Evolutionary conservation across 2,888 invertebrate species (phyloP).

Genomic region (Euplexia lucipara): DNA sequence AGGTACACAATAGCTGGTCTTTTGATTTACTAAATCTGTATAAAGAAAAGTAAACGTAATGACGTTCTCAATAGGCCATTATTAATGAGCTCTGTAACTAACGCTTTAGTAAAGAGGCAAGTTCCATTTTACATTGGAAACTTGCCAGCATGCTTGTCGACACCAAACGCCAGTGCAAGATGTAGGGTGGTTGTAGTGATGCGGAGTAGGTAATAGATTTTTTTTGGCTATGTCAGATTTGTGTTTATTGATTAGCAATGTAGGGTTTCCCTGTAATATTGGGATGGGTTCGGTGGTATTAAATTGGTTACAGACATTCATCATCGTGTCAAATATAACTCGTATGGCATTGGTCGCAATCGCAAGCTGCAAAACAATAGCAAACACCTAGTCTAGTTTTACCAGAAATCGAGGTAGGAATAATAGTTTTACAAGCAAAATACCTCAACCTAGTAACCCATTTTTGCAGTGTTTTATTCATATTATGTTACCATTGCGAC

Average conservation of each 20-base stretch:
- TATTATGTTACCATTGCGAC: conserved; percentile 41
- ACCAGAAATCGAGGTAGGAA: conserved; percentile 12
- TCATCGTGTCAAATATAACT: neutral
- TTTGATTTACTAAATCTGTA: conserved; percentile 34
- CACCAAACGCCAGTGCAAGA: conserved; percentile 67
- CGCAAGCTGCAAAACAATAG: neutral
- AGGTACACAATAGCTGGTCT: too few relatives aligned
- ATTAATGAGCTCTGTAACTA: conserved; percentile 80
- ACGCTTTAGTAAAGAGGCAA: conserved; percentile 75
- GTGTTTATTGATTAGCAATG: conserved; percentile 1
- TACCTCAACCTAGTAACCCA: conserved; percentile 44
- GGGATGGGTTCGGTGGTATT: neutral
- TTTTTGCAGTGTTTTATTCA: conserved; percentile 34
- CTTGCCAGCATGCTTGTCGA: conserved; percentile 80
- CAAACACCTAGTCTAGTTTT: neutral
- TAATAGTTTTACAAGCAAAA: conserved; percentile 26
- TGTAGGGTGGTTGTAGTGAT: conserved; percentile 60
- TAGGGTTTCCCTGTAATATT: neutral
- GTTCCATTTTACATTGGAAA: conserved; percentile 84
- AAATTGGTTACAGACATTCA: neutral
- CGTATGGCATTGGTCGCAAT: neutral
- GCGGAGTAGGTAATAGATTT: conserved; percentile 6
- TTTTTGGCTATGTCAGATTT: conserved; percentile 16
- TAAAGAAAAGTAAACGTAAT: conserved; percentile 63
- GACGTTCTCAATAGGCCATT: conserved; percentile 75